Percentiles rank a stretch among this genome's conserved stretches.
Evolutionary conservation across 2,797 vertebrate genomes (phyloP).

Genomic region (Myripristis jacobus): DNA sequence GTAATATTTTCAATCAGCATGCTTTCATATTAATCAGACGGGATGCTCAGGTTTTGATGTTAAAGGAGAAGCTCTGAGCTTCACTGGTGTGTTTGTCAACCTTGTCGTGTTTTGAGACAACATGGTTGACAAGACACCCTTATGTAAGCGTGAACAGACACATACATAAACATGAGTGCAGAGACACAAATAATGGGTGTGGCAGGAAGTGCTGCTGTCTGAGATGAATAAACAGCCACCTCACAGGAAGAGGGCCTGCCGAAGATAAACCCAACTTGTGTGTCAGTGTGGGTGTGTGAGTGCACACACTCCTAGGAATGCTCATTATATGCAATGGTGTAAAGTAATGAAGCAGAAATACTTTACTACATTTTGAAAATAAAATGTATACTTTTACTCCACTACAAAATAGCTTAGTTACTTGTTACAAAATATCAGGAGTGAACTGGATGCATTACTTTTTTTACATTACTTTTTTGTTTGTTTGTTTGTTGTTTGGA

Average conservation of each 20-base stretch:
- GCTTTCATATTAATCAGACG: not conserved
- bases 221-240: slow-evolving; percentile 65
- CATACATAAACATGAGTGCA: slow-evolving; percentile 32
- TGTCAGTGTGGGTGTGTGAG: slow-evolving; percentile 7
- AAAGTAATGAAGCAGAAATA: too few species aligned
- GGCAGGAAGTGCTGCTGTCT: slow-evolving; percentile 72
- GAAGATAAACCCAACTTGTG: slow-evolving; percentile 68
- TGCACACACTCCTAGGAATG: slow-evolving; percentile 10
- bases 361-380: too few species aligned
- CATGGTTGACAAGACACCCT: slow-evolving; percentile 27
- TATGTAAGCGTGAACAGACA: not conserved
- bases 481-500: too few species aligned
- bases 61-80: slow-evolving; percentile 19
- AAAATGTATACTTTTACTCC: too few species aligned
- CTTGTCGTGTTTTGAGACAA: not conserved
- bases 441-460: too few species aligned
- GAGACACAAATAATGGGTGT: slow-evolving; percentile 40
- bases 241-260: slow-evolving; percentile 72
- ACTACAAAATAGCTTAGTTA: too few species aligned
- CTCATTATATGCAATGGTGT: slow-evolving; percentile 27
- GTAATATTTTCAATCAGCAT: slow-evolving; percentile 2
- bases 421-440: too few species aligned
- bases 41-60: slow-evolving; percentile 14
- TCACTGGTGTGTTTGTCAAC: not conserved
- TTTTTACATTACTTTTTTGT: too few species aligned